Base-by-base conservation (phyloP, 2,888 invertebrate species). In the Plebejus melissa region DNA sequence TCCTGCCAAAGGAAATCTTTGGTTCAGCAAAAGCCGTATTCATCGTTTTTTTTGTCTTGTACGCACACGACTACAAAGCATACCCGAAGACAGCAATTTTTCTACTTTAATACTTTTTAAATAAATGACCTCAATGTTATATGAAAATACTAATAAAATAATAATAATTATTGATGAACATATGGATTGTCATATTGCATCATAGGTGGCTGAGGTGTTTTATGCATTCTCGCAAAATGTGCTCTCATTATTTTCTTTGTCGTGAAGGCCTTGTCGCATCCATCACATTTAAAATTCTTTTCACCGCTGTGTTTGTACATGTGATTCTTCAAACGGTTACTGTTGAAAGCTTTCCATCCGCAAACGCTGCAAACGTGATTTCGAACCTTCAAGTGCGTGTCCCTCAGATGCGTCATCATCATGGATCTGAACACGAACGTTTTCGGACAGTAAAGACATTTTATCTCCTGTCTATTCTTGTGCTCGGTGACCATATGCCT, bases 251-350 rank as follows among this genome's bases (percentile, higher is more conserved):
- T 91, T 79, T 93, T 93, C 78, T 88, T 89, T 1, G 93, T 93
- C 0, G 90, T 88, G 74, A 92, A 93, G 0, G 91, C 88, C 74
- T 93, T 93, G 4, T 90, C 90, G 69, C 93, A 93, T 0, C 80
- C 86, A 0, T 90, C 89, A 28, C 93, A 93, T 60, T 90, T 90
- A 74, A 93, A 93, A 76, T 91, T 92, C 84, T 93, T 93, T 80
- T 93, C 93, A 0, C 93, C 92, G 38, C 91, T 92, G 54, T 93
- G 93, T 46, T 92, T 93, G 41, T 88, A 92, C 93, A 93, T 93
- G 76, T 93, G 93, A 38, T 90, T 90, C 79, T 94, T 94, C 75
- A 95, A 82, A 0, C 95, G 85, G 74, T 94, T 93, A 38, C 90
- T 93, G 71, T 88, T 90, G 60, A 90, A 91, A 0, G 93, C 90